Evolutionary conservation across 2,797 vertebrate genomes (phyloP).

Genomic region (Capromys pilorides): DNA sequence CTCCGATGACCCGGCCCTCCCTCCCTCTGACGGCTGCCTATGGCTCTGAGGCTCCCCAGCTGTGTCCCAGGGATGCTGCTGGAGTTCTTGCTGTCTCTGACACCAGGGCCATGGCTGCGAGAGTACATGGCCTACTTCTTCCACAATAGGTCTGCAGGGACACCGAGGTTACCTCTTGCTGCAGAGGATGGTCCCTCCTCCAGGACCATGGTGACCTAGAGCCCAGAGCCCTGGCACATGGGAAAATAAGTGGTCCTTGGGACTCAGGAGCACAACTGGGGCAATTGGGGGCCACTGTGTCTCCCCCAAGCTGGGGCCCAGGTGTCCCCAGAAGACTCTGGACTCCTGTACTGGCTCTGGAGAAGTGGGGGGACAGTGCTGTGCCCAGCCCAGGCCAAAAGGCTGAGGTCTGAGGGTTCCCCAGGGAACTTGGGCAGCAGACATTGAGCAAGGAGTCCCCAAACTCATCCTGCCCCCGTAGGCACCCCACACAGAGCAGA

Average conservation of each 20-base stretch:
- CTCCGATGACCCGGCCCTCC: background rate
- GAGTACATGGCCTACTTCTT: background rate
- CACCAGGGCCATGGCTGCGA: background rate
- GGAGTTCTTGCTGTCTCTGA: background rate
- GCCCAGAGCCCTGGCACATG: background rate
- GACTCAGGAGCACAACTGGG: conserved; percentile 24
- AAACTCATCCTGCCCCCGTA: background rate
- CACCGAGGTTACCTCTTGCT: background rate
- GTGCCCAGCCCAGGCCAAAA: accelerated
- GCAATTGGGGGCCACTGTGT: accelerated
- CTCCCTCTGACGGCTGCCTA: background rate
- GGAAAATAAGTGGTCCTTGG: background rate
- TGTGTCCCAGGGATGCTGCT: background rate
- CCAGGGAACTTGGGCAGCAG: background rate
- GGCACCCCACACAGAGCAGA: background rate
- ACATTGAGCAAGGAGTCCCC: background rate
- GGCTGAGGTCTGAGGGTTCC: background rate
- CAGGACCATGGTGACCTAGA: background rate
- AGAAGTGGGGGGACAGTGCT: too few relatives aligned
- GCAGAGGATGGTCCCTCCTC: background rate
- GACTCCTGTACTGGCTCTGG: background rate
- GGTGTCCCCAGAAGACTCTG: background rate
- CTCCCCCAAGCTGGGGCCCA: background rate
- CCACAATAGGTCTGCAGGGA: background rate
- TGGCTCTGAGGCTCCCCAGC: accelerated